Percentiles rank a stretch among this genome's conserved stretches.
These are phyloP conservation scores for Pherbina coryleti DNA, from an alignment of 2,888 invertebrate species.

Conservation along the genomic window DNA sequence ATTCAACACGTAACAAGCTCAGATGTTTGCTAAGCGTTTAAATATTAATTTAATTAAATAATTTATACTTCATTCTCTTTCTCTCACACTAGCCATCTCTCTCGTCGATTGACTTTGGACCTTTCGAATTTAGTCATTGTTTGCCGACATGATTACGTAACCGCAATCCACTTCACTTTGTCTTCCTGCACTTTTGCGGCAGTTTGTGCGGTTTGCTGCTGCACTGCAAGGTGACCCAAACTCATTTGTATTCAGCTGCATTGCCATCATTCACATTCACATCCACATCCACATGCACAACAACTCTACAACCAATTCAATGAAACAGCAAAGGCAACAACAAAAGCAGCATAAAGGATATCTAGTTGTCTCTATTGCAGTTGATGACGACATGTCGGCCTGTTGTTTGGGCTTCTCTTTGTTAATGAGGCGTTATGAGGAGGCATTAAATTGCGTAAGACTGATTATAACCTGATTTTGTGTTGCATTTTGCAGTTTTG, in stretches of 20 bases:
- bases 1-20: not conserved
- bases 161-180: slow-evolving; percentile 20
- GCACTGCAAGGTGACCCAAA: not conserved
- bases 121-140: not conserved
- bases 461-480: slow-evolving; percentile 37
- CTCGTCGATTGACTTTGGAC: slow-evolving; percentile 13
- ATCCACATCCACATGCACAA: not conserved
- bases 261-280: not conserved
- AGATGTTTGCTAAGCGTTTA: not conserved
- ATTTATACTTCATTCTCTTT: not conserved
- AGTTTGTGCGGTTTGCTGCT: slow-evolving; percentile 1
- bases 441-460: slow-evolving; percentile 42
- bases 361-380: slow-evolving; percentile 4
- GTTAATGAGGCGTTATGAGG: slow-evolving; percentile 44
- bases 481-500: slow-evolving; percentile 11
- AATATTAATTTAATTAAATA: slow-evolving; percentile 7
- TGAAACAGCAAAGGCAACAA: not conserved
- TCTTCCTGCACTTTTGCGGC: slow-evolving; percentile 7
- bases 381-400: not conserved
- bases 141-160: slow-evolving; percentile 8
- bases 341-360: slow-evolving; percentile 2
- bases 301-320: not conserved
- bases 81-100: not conserved
- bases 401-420: slow-evolving; percentile 32
- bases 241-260: slow-evolving; percentile 19